phyloP scores from a whole-genome alignment of 2,797 vertebrate species.

The Gymnodraco acuticeps region DNA sequence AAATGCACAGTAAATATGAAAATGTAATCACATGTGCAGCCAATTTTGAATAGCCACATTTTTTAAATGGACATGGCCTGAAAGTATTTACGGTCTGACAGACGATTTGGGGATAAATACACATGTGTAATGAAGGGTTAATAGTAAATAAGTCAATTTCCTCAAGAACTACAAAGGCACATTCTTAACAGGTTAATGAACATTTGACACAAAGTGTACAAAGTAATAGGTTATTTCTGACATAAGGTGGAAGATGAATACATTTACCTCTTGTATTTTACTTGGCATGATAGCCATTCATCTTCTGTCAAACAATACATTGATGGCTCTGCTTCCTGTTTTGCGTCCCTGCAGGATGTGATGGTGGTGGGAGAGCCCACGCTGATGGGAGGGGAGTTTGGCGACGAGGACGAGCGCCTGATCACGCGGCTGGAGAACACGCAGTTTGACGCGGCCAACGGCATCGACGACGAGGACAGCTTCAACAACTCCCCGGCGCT shows the following conservation, averaged over 20 bases:
- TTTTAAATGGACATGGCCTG: background rate
- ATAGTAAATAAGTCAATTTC: background rate
- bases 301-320: background rate
- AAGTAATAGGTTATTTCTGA: too few species aligned
- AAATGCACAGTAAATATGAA: too few species aligned
- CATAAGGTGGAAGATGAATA: too few species aligned
- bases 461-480: slow-evolving; percentile 99
- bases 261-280: background rate
- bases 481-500: slow-evolving; percentile 99
- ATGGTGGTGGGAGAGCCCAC: slow-evolving; percentile 99
- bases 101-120: background rate
- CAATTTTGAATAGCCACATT: background rate
- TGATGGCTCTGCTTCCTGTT: background rate
- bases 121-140: background rate
- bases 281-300: background rate
- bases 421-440: slow-evolving; percentile 99
- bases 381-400: slow-evolving; percentile 99
- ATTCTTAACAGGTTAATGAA: background rate
- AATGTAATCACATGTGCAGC: too few species aligned
- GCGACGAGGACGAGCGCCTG: slow-evolving; percentile 98
- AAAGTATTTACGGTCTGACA: background rate
- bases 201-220: too few species aligned
- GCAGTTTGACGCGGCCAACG: slow-evolving; percentile 97
- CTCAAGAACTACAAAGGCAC: slow-evolving; percentile 3
- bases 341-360: slow-evolving; percentile 89